Conservation (phyloP, 2,797 vertebrate species). For the Danio kyathit region DNA sequence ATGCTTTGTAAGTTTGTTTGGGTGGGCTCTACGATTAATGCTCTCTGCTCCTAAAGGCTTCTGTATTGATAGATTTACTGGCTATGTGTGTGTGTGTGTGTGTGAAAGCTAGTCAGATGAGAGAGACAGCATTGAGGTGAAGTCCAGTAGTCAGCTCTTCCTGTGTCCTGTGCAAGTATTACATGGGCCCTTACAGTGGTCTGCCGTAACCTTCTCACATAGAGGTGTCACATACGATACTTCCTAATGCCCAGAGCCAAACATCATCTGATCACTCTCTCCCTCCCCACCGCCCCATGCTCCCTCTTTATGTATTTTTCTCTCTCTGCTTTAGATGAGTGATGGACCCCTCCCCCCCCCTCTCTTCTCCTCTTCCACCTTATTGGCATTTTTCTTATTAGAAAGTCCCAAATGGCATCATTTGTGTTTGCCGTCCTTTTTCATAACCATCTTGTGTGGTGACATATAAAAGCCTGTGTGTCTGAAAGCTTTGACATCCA, state of each 20-base stretch:
- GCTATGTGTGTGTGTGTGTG: conserved; percentile 60
- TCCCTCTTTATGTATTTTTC: conserved; percentile 47
- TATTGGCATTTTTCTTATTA: conserved; percentile 72
- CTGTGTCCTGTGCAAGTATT: conserved; percentile 58
- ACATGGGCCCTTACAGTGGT: conserved; percentile 62
- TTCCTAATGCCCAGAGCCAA: conserved; percentile 80
- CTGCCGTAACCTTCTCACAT: conserved; percentile 76
- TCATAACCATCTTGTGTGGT: conserved; percentile 41
- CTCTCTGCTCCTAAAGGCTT: conserved; percentile 67
- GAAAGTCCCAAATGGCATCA: conserved; percentile 44
- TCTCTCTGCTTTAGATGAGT: conserved; percentile 52
- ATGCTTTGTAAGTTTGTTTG: conserved; percentile 72
- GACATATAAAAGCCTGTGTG: conserved; percentile 1
- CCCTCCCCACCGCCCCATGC: not conserved
- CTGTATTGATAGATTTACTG: conserved; percentile 70
- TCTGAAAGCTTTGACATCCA: not conserved
- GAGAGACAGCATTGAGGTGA: conserved; percentile 2
- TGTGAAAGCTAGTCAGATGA: conserved; percentile 17
- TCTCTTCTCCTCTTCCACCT: conserved; percentile 75
- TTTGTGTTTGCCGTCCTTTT: conserved; percentile 40
- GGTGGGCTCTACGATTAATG: conserved; percentile 66
- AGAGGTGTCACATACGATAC: conserved; percentile 80
- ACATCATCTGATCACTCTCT: conserved; percentile 75
- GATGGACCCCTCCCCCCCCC: conserved; percentile 24
- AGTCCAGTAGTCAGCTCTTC: conserved; percentile 49